Evolutionary conservation across 2,113 vertebrate species (phyloP).

Genomic region (Smithornis capensis): DNA sequence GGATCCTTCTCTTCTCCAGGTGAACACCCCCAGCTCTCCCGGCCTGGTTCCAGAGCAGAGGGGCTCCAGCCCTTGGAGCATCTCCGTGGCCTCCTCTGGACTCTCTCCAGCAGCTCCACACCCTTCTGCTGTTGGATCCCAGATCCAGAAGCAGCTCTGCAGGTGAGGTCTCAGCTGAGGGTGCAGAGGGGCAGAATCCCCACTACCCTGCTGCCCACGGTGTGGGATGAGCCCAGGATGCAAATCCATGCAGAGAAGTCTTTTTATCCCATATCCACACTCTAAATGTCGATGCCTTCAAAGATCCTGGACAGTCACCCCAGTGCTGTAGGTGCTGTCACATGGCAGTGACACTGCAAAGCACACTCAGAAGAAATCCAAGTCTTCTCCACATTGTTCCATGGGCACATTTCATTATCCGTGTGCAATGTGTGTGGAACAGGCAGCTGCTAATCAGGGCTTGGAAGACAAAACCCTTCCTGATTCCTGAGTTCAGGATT

Average conservation of each 20-base stretch:
- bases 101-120: fast-evolving
- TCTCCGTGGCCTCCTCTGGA: neutral
- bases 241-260: neutral
- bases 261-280: neutral
- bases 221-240: neutral
- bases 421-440: neutral
- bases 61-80: neutral
- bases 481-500: neutral
- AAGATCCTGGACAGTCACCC: neutral
- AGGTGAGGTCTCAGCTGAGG: neutral
- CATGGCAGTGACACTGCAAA: neutral
- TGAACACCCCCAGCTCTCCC: neutral
- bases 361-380: neutral
- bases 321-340: fast-evolving
- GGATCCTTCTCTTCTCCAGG: neutral
- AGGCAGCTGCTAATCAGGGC: neutral
- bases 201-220: neutral
- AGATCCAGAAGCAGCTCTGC: neutral
- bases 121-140: neutral
- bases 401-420: neutral
- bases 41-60: neutral
- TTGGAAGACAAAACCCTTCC: neutral
- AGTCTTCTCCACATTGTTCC: neutral
- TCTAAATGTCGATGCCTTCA: neutral
- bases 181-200: neutral